Base-by-base conservation (phyloP, 2,888 invertebrate genomes). In the Diadromus collaris region DNA sequence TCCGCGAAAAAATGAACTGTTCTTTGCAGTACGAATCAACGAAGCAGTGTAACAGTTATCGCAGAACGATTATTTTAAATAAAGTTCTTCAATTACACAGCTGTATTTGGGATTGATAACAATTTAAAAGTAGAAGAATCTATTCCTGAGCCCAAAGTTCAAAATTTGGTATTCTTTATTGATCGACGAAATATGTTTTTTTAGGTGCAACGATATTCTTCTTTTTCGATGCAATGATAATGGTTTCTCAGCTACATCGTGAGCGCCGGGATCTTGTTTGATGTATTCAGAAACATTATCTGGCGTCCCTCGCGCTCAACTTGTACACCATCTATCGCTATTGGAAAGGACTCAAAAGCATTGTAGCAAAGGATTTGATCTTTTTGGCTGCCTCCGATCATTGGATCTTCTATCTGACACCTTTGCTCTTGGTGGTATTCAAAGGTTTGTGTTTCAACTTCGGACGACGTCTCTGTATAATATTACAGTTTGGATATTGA, bases 1-100 rank as follows among this genome's bases (percentile, higher is more conserved):
- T 76, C 68, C 58, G 80, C 10, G 48, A 76, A 24, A 76, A 76
- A 76, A 56, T 78, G 38, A 74, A 63, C 46, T 71, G 76, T 54
- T 78, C 48, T 24, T 61, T 76, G 10, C 56, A 71, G 44, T 74
- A 78, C 48, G 13, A 19, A 19, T 65, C 32, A 65, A 65, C 24
- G 32, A 65, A n/a, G 29, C 32, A 10, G 41, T 48, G 29, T 9
- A 10, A 1, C 4, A 34, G 2, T 48, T 65, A 10, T 19, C 32
- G 48, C 46, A 19, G 2, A 48, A 48, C 10, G 21, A 67, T 51
- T 34, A 7, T 41, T 41, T 6, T 6, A 24, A 29, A n/a, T 54
- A 9, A 27, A 54, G 24, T 9, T 2, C 10, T 1, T 10, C 4
- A 4, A 41, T 1, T 16, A 5, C 38, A 16, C 38, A 41, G 4